phyloP scores from a whole-genome alignment of 2,797 vertebrate species.

The Chiloscyllium punctatum region DNA sequence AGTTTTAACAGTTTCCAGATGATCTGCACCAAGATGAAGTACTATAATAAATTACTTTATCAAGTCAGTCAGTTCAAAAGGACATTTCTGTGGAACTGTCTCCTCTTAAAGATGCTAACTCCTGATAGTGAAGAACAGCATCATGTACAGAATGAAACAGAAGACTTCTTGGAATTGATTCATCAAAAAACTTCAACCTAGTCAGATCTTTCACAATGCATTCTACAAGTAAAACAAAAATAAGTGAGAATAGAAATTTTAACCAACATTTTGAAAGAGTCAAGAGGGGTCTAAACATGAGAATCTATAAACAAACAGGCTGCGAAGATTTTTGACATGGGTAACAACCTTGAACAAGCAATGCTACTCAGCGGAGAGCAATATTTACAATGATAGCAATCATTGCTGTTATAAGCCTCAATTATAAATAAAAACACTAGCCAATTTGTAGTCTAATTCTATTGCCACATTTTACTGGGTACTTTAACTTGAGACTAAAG shows the following conservation, averaged over 20 bases:
- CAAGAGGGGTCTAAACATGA: not conserved
- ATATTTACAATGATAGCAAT: not conserved
- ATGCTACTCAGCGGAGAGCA: not conserved
- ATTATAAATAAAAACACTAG: not conserved
- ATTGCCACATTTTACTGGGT: not conserved
- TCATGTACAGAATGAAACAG: conserved; percentile 83
- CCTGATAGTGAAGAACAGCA: conserved; percentile 72
- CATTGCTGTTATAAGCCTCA: no score
- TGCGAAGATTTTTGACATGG: not conserved
- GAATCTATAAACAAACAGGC: not conserved
- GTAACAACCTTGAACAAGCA: not conserved
- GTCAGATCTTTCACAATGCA: conserved; percentile 68
- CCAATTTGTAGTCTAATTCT: not conserved
- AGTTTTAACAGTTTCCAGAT: not conserved
- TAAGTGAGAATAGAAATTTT: not conserved
- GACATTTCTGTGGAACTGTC: conserved; percentile 39
- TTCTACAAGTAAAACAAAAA: conserved; percentile 54
- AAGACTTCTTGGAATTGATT: conserved; percentile 54
- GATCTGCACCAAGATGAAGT: not conserved
- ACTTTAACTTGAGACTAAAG: not conserved
- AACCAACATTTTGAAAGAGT: not conserved
- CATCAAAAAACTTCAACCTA: conserved; percentile 72
- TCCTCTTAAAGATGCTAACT: conserved; percentile 43
- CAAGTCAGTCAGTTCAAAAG: not conserved
- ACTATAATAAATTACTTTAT: not conserved